Conservation (phyloP, 2,888 invertebrate genomes). For the Clepsis dumicolana region DNA sequence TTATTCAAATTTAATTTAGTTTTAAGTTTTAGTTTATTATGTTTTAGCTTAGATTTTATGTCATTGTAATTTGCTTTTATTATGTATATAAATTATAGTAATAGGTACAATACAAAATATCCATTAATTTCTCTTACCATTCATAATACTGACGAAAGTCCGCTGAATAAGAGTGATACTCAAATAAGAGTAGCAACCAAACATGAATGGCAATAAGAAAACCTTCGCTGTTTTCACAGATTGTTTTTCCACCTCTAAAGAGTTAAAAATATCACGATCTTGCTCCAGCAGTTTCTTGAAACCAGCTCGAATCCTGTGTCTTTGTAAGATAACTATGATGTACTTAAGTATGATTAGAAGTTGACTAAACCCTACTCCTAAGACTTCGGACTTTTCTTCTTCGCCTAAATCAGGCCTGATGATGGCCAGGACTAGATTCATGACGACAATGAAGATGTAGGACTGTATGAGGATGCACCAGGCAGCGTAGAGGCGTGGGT, state of each 20-base stretch:
- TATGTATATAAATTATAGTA: neutral
- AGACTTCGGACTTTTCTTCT: neutral
- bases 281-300: constrained; percentile 43
- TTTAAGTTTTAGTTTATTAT: too few species aligned
- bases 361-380: neutral
- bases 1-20: too few species aligned
- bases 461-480: constrained; percentile 1
- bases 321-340: neutral
- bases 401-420: neutral
- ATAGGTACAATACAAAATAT: neutral
- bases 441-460: neutral
- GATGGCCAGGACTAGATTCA: neutral
- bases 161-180: neutral
- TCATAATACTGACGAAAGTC: neutral
- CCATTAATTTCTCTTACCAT: neutral
- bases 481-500: neutral
- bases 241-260: constrained; percentile 4
- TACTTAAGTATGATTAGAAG: neutral
- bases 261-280: constrained; percentile 20
- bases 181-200: neutral
- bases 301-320: constrained; percentile 56
- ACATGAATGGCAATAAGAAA: neutral
- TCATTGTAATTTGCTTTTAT: too few species aligned
- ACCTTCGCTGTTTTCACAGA: constrained; percentile 24
- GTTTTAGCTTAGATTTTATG: too few species aligned